phyloP scores from a whole-genome alignment of 1,140 invertebrate species.

The Delia radicum region DNA sequence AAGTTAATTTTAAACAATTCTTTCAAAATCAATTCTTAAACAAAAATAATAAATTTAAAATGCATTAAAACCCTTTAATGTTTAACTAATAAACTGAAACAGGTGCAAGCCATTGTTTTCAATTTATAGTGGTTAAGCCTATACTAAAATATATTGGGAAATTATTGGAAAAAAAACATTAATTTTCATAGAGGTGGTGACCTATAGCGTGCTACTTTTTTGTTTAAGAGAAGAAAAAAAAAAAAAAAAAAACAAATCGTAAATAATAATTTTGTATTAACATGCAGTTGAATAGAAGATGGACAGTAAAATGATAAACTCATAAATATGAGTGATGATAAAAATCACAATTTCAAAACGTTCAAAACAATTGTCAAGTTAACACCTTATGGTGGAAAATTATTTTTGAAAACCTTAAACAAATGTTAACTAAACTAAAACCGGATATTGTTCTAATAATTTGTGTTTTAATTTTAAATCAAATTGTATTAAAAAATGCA shows the following conservation, averaged over 20 bases:
- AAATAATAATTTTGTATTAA: conserved; percentile 13
- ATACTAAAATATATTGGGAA: neutral
- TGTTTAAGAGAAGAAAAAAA: conserved; percentile 16
- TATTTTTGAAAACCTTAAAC: neutral
- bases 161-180: conserved; percentile 10
- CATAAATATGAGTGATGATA: conserved; percentile 13
- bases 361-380: neutral
- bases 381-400: neutral
- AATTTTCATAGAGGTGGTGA: conserved; percentile 33
- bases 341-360: neutral
- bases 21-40: too few species aligned
- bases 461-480: neutral
- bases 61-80: too few species aligned
- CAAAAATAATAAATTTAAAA: too few species aligned
- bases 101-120: too few species aligned
- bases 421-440: too few species aligned
- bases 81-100: too few species aligned
- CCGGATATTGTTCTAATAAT: too few species aligned
- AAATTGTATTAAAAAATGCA: neutral
- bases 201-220: conserved; percentile 35
- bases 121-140: too few species aligned
- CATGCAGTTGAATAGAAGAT: conserved; percentile 17
- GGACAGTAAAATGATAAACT: neutral
- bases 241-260: neutral
- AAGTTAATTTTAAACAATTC: too few species aligned